These are phyloP conservation scores for Papilio gigon DNA, from an alignment of 2,888 invertebrate species.

Conservation along the genomic window DNA sequence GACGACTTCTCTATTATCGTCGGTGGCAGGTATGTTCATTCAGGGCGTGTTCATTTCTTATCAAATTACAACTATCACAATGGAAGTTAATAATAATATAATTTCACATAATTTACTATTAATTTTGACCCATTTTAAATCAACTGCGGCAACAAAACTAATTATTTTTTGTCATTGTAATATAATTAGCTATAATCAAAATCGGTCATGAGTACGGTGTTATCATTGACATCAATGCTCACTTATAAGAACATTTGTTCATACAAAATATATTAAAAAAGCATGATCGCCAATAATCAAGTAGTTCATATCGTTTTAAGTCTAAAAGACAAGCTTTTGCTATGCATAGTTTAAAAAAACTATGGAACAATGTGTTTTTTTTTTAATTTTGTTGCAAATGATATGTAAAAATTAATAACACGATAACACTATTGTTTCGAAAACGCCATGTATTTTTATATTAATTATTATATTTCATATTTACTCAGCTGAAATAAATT, in stretches of 20 bases:
- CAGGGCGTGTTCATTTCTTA: neutral
- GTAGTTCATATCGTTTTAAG: neutral
- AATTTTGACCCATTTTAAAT: too few species aligned
- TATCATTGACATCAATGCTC: constrained; percentile 1
- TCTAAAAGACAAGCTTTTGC: too few species aligned
- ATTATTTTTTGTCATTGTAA: neutral
- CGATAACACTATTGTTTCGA: neutral
- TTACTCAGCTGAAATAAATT: constrained; percentile 15
- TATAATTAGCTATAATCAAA: constrained; percentile 16
- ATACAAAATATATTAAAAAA: neutral
- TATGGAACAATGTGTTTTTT: too few species aligned
- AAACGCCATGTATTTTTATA: neutral
- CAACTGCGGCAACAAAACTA: neutral
- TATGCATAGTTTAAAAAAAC: too few species aligned
- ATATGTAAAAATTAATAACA: too few species aligned
- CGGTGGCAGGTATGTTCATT: constrained; percentile 90
- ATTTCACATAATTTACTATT: too few species aligned
- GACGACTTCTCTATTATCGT: constrained; percentile 93
- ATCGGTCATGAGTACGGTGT: constrained; percentile 16
- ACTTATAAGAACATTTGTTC: neutral
- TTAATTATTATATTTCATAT: constrained; percentile 11
- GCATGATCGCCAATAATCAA: neutral
- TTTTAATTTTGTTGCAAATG: too few species aligned
- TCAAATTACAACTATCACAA: neutral
- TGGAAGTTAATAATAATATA: neutral